A percentile compares a stretch with the other conserved stretches of the same genome.
Conservation (phyloP, 2,113 vertebrate species). For the Setophaga petechia region DNA sequence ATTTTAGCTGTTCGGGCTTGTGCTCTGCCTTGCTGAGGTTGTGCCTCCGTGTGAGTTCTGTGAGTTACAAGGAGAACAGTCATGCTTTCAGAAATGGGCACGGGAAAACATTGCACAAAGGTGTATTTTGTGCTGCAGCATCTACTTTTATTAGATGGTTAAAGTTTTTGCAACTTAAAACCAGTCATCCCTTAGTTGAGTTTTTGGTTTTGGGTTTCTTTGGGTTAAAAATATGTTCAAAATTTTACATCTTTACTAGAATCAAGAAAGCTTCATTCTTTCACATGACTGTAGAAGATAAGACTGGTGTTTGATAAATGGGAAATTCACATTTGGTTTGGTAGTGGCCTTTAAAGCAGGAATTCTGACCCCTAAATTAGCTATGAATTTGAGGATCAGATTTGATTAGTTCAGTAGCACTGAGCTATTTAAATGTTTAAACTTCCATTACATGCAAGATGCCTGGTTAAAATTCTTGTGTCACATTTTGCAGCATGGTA, state of each 20-base stretch:
- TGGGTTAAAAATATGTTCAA: background rate
- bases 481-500: background rate
- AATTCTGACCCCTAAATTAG: background rate
- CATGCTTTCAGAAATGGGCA: background rate
- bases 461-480: background rate
- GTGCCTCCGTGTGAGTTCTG: background rate
- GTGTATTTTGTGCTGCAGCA: background rate
- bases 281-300: rapidly evolving
- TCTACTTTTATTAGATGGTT: background rate
- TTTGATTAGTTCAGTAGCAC: background rate
- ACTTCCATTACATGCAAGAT: background rate
- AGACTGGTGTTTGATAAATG: background rate
- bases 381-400: background rate
- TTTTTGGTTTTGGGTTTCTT: background rate
- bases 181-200: background rate
- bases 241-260: background rate
- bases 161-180: conserved; percentile 13
- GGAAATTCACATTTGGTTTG: background rate
- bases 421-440: background rate
- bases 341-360: background rate
- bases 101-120: background rate
- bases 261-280: background rate
- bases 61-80: background rate
- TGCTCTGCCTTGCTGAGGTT: background rate
- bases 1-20: background rate